Base-by-base conservation (phyloP, 2,888 invertebrate species). In the Isoperla grammatica region DNA sequence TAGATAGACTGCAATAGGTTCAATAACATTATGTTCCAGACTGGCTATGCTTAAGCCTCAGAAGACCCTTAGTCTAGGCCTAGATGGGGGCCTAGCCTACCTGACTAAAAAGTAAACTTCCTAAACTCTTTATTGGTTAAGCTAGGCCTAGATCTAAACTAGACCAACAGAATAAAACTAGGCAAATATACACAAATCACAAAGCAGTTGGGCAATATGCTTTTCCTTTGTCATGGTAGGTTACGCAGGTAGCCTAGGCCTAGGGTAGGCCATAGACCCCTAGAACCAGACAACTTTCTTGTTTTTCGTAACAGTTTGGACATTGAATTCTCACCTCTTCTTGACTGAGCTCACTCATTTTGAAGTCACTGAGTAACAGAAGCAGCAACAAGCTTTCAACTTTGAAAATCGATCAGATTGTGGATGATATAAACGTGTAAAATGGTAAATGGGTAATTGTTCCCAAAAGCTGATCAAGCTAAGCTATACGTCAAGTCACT, bases 271-370 rank as follows among this genome's bases (percentile, higher is more conserved):
- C 39, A n/a, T 12, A 23, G 58, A 45, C 62, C 48, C n/a, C 23
- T 20, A 48, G 12, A 46, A 43, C 15, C 43, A 43, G 17, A 15
- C 15, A 43, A 43, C 43, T 17, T 43, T 2, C 2, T 1, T 17
- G 15, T 43, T 17, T 17, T 43, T 43, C 6, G 19, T 19, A 43
- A 43, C 15, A 43, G 5, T 17, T 17, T 17, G 12, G 15, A 1
- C n/a, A 19, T 23, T 50, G 15, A 61, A 65, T 65, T 79, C 85
- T 83, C 78, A 89, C 92, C 87, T 92, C 92, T 78, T 92, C 92
- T 75, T 88, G 90, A 73, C 86, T 88, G 69, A 92, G 79, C 81
- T 92, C 91, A 78, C 88, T 88, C 89, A 90, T 90, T 63, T 60
- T 67, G 11, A 39, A 37, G 54, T n/a, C n/a, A n/a, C n/a, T n/a